Evolutionary conservation across 2,888 invertebrate genomes (phyloP).

Genomic region (Rotaria magnacalcarata): DNA sequence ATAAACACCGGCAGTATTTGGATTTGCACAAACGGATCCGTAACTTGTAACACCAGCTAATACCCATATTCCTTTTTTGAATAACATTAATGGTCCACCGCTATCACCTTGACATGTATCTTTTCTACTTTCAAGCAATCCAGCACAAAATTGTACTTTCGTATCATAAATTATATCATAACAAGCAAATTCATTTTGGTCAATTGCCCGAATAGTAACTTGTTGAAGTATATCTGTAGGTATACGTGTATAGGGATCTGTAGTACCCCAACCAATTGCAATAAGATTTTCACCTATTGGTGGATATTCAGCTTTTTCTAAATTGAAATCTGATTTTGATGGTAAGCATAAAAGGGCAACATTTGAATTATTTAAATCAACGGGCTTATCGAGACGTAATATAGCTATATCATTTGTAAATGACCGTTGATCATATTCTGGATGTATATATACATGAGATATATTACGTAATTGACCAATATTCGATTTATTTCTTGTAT

Average conservation of each 20-base stretch:
- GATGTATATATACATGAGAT: background rate
- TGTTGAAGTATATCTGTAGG: background rate
- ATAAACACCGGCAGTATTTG: background rate
- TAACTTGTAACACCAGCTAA: background rate
- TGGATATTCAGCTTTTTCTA: background rate
- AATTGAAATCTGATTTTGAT: background rate
- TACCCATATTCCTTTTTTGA: background rate
- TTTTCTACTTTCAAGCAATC: background rate
- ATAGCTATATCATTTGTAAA: background rate
- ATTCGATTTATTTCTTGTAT: background rate
- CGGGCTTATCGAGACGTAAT: background rate
- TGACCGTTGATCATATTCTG: background rate
- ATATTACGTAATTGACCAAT: constrained; percentile 23
- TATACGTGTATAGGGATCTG: background rate
- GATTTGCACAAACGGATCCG: background rate
- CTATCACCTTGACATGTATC: constrained; percentile 24
- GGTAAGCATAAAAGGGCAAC: background rate
- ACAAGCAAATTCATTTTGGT: background rate
- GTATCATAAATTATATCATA: background rate
- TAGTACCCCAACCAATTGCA: background rate
- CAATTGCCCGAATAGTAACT: background rate
- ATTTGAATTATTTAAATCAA: background rate
- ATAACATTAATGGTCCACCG: constrained; percentile 10
- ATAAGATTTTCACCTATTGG: background rate
- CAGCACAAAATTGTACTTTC: constrained; percentile 11